These are phyloP conservation scores for Tenthredo scrophulariae DNA, from an alignment of 2,888 invertebrate genomes.

Conservation along the genomic window DNA sequence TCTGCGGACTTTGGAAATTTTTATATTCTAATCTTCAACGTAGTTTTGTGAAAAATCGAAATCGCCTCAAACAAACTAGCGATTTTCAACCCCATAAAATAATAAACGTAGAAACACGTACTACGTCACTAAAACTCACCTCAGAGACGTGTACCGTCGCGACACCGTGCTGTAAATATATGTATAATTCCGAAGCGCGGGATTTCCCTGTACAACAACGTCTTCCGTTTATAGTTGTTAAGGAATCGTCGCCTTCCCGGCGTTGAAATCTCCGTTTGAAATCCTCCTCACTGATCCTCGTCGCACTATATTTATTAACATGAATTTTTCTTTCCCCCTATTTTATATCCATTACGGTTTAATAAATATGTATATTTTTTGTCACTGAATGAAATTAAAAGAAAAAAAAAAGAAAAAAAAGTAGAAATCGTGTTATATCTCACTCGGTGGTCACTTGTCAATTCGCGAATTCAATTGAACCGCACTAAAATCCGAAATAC, in stretches of 20 bases:
- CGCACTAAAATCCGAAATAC: background rate
- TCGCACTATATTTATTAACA: constrained; percentile 4
- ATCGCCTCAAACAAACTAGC: no score
- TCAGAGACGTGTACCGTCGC: constrained; percentile 26
- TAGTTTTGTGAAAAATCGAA: background rate
- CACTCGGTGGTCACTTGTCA: background rate
- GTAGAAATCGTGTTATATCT: background rate
- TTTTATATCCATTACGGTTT: background rate
- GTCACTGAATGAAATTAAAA: background rate
- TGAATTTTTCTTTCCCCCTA: background rate
- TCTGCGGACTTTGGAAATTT: no score
- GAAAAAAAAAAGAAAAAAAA: background rate
- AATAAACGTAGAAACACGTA: background rate
- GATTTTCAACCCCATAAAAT: no score
- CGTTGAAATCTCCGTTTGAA: constrained; percentile 69
- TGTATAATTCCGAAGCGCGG: background rate
- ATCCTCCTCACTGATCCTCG: background rate
- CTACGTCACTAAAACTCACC: background rate
- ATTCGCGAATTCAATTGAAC: background rate
- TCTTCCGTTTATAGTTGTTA: background rate
- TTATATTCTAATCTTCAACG: background rate
- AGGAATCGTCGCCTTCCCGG: constrained; percentile 55
- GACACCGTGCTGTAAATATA: background rate
- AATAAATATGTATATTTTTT: background rate
- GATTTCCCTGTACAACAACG: background rate